Conservation (phyloP, 2,113 vertebrate species). For the Hemiprocne comata region DNA sequence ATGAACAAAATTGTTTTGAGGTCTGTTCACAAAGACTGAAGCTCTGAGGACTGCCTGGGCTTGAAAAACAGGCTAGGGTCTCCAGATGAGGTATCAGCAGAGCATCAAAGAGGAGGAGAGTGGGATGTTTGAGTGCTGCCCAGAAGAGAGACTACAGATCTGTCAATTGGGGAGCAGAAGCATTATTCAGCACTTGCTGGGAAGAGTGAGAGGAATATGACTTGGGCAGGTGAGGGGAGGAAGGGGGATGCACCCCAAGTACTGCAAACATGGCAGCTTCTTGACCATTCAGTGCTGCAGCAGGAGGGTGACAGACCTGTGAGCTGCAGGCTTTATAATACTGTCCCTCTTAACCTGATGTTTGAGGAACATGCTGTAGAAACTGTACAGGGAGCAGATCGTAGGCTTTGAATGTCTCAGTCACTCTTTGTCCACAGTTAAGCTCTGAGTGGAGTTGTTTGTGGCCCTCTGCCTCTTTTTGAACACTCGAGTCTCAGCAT, state of each 20-base stretch:
- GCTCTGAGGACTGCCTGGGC: not conserved
- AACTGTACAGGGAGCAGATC: not conserved
- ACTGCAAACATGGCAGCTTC: not conserved
- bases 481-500: not conserved
- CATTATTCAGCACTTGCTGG: not conserved
- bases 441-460: rapidly evolving
- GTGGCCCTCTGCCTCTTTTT: not conserved
- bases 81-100: not conserved
- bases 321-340: not conserved
- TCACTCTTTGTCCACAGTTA: not conserved
- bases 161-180: not conserved
- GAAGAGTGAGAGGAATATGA: not conserved
- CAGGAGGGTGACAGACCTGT: not conserved
- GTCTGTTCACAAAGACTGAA: not conserved
- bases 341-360: not conserved
- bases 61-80: not conserved
- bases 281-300: not conserved
- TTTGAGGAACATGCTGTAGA: not conserved
- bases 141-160: not conserved
- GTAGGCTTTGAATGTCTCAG: not conserved
- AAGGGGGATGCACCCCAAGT: not conserved
- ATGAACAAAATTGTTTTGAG: not conserved
- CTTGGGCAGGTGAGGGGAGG: not conserved
- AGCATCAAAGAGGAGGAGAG: not conserved
- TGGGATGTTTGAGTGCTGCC: not conserved